phyloP scores from a whole-genome alignment of 92 coral and sea anemone species.

The Palythoa grandiflora region DNA sequence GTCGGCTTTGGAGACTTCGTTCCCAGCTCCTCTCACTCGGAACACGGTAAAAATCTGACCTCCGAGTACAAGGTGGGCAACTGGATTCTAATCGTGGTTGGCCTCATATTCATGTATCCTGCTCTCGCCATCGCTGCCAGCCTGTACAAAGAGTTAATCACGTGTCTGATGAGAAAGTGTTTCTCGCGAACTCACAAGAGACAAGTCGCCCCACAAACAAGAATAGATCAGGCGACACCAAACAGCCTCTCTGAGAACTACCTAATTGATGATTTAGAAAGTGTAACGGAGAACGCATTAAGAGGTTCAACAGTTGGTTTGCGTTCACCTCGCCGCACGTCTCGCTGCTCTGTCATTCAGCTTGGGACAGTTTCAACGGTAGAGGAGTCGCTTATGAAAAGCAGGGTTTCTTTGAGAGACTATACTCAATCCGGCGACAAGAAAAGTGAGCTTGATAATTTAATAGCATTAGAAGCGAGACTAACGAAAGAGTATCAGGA shows the following conservation, averaged over 20 bases:
- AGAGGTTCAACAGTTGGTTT: slow-evolving; percentile 37
- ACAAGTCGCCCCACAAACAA: slow-evolving; percentile 22
- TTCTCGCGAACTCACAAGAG: neutral
- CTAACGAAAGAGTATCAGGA: slow-evolving; percentile 58
- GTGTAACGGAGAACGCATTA: neutral
- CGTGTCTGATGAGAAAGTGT: slow-evolving; percentile 14
- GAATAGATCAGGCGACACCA: neutral
- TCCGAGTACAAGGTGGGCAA: slow-evolving; percentile 67
- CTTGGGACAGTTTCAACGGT: slow-evolving; percentile 61
- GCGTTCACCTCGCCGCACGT: slow-evolving; percentile 35
- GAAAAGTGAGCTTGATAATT: slow-evolving; percentile 49
- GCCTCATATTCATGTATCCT: slow-evolving; percentile 65
- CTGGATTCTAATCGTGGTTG: slow-evolving; percentile 66
- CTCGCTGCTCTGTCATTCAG: slow-evolving; percentile 28
- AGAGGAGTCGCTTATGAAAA: slow-evolving; percentile 54
- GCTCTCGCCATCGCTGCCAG: slow-evolving; percentile 69
- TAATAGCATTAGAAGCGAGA: slow-evolving; percentile 40
- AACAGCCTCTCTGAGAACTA: neutral
- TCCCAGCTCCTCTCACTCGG: slow-evolving; percentile 55
- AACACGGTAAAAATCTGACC: slow-evolving; percentile 53
- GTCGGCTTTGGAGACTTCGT: slow-evolving; percentile 79
- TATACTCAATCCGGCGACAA: neutral
- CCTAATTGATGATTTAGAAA: neutral
- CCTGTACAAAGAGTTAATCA: slow-evolving; percentile 54
- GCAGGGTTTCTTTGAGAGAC: slow-evolving; percentile 43